A percentile compares a stretch with the other conserved stretches of the same genome.
Conservation (phyloP, 2,888 invertebrate species). For the Caenorhabditis angaria region DNA sequence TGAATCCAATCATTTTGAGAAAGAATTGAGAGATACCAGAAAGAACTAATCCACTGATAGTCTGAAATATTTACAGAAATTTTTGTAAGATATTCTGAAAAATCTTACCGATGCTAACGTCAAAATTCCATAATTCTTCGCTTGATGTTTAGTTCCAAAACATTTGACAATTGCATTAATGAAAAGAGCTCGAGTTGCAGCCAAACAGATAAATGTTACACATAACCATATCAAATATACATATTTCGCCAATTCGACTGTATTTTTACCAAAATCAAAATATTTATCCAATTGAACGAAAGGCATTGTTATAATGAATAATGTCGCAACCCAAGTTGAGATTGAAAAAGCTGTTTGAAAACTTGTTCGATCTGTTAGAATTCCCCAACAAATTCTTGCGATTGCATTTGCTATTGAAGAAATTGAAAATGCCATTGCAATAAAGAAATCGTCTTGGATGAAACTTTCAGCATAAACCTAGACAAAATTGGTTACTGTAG, state of each 20-base stretch:
- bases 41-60: conserved; percentile 61
- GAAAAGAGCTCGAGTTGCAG: conserved; percentile 70
- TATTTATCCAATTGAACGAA: too few species aligned
- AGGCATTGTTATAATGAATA: conserved; percentile 69
- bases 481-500: conserved; percentile 32
- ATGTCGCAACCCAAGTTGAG: conserved; percentile 66
- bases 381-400: conserved; percentile 75
- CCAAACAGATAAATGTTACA: conserved; percentile 68
- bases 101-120: conserved; percentile 64
- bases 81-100: not conserved
- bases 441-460: conserved; percentile 75
- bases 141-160: conserved; percentile 67
- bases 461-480: conserved; percentile 70
- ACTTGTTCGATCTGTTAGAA: conserved; percentile 73
- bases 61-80: too few species aligned
- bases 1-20: conserved; percentile 64
- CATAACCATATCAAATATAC: conserved; percentile 15
- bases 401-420: conserved; percentile 75
- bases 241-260: conserved; percentile 27
- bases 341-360: conserved; percentile 72
- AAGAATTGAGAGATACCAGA: conserved; percentile 64
- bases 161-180: conserved; percentile 70
- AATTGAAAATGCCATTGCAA: conserved; percentile 74
- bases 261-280: too few species aligned
- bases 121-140: conserved; percentile 67